Conservation (phyloP, 1,140 invertebrate species). For the Formica selysi region DNA sequence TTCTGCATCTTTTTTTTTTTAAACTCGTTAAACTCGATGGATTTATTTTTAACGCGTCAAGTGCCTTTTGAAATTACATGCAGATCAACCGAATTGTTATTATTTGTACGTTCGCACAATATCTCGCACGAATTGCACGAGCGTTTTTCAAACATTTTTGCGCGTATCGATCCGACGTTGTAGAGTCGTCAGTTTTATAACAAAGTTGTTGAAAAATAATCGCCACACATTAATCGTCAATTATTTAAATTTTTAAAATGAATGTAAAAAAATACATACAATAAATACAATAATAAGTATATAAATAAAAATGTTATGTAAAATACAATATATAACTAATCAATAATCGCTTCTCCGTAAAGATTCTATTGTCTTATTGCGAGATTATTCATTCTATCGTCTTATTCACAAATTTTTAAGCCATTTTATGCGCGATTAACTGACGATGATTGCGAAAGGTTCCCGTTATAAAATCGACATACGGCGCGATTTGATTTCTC, state of each 20-base stretch:
- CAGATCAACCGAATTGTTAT: conserved; percentile 59
- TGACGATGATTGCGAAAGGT: neutral
- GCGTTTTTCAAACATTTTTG: conserved; percentile 52
- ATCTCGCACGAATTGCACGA: conserved; percentile 28
- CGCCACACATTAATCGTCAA: conserved; percentile 22
- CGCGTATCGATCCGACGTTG: conserved; percentile 45
- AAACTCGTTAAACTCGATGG: conserved; percentile 48
- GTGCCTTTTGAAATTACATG: conserved; percentile 60
- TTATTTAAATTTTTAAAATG: conserved; percentile 37
- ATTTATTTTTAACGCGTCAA: conserved; percentile 62
- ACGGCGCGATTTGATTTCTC: conserved; percentile 47
- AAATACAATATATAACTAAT: neutral
- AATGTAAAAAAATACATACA: neutral
- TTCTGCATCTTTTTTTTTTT: neutral
- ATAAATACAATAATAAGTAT: neutral
- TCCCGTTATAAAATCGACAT: neutral
- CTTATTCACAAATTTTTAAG: neutral
- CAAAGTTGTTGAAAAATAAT: conserved; percentile 49
- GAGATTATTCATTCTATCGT: neutral
- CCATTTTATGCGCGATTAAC: neutral
- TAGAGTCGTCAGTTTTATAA: conserved; percentile 39
- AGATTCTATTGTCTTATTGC: neutral
- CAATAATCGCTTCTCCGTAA: neutral
- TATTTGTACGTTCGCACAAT: conserved; percentile 41
- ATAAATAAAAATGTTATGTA: neutral